Evolutionary conservation across 2,113 vertebrate genomes (phyloP), one percentile per base, ranked within the genome.

Genomic region (Tyto alba): DNA sequence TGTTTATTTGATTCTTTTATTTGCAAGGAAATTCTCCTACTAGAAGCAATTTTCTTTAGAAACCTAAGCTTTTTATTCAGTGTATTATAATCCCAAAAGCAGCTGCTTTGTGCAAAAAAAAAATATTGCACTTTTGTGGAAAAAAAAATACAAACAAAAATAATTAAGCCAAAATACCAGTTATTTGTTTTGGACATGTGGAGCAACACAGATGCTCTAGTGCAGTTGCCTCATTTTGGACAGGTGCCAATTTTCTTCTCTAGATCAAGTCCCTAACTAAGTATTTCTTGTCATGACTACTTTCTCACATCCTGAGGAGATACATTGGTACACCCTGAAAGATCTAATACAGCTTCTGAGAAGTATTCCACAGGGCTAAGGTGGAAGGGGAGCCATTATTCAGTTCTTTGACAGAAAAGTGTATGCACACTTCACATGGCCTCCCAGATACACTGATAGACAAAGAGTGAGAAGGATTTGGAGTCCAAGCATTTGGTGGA

Each of bases 371-470:
- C 18, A 56, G 16, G 34, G 25, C 34, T 76, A 69, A 63, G 12
- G 47, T 36, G 55, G 52, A 45, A 80, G 20, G 11, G 52, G 34
- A 66, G 25, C n/a, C 27, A 36, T 41, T 63, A 48, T 7, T 43
- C 32, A 84, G 48, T 32, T 50, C 7, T 63, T 36, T 8, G 29
- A 47, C 69, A 91, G 60, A 79, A 75, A 67, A 68, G 9, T 13
- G 19, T 38, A 41, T 10, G 29, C 11, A 60, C 34, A 64, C 17
- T 40, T 80, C 43, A 22, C 21, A 26, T 0, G 22, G 22, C 6
- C 62, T 52, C 23, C 52, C 34, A 36, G 10, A n/a, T 26, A 56
- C 0, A 0, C 18, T 26, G 43, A 43, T 3, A 60, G 38, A 14
- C 16, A 55, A 50, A 75, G 27, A 40, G 6, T 34, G 21, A 72